Percentiles rank a stretch among this genome's conserved stretches.
Conservation (phyloP, 2,888 invertebrate species). For the Drosophila crucigera region DNA sequence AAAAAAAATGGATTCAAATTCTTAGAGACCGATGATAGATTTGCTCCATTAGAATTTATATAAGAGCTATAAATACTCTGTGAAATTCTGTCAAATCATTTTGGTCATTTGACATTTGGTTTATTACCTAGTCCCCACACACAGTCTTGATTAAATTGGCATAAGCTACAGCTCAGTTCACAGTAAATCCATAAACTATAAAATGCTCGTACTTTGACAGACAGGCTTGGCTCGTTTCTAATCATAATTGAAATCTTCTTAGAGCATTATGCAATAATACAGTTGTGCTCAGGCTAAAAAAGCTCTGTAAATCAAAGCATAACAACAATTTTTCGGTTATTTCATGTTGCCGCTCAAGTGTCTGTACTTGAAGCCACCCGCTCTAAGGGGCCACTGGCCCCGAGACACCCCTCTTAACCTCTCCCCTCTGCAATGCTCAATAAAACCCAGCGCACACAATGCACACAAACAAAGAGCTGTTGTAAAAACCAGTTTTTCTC, state of each 20-base stretch:
- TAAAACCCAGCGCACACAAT: constrained; percentile 34
- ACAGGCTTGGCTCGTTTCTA: constrained; percentile 27
- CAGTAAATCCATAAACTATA: constrained; percentile 17
- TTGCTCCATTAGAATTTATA: not conserved
- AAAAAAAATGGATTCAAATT: not conserved
- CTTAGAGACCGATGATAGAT: not conserved
- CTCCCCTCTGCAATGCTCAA: constrained; percentile 35
- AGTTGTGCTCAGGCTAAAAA: constrained; percentile 46
- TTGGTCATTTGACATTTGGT: not conserved
- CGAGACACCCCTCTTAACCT: not conserved
- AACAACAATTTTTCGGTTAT: constrained; percentile 39
- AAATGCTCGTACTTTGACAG: constrained; percentile 1
- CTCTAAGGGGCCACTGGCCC: constrained; percentile 20
- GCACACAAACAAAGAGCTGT: constrained; percentile 26
- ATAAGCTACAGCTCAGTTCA: constrained; percentile 15
- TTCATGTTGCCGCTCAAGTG: constrained; percentile 38
- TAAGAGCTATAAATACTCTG: not conserved
- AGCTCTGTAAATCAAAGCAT: constrained; percentile 37
- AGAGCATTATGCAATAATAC: constrained; percentile 52
- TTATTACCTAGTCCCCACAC: constrained; percentile 2
- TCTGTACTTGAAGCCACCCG: constrained; percentile 37
- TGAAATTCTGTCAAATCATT: not conserved
- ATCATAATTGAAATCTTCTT: constrained; percentile 68
- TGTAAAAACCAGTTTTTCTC: constrained; percentile 67
- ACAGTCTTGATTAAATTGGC: constrained; percentile 15